Conservation (phyloP, 2,113 vertebrate species). For the Equus przewalskii region DNA sequence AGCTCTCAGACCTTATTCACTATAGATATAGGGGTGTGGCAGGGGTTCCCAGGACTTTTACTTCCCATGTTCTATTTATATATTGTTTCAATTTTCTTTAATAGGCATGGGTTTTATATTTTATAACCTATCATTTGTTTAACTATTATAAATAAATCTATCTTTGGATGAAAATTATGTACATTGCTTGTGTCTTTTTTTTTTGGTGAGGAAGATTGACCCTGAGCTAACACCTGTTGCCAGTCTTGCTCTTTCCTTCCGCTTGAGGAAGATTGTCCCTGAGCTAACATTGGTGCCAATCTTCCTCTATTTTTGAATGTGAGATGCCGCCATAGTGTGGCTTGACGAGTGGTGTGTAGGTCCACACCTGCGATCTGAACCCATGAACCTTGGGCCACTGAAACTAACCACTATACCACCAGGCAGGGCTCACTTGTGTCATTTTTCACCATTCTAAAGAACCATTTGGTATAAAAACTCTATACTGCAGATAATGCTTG, state of each 20-base stretch:
- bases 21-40: background rate
- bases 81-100: background rate
- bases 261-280: too few species aligned
- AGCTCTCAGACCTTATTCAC: background rate
- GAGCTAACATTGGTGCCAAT: too few species aligned
- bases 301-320: too few species aligned
- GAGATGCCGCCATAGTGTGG: too few species aligned
- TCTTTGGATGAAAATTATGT: background rate
- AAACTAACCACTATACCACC: too few species aligned
- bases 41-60: background rate
- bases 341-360: too few species aligned
- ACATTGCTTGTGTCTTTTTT: background rate
- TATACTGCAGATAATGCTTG: background rate
- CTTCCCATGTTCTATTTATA: background rate
- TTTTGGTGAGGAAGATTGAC: too few species aligned
- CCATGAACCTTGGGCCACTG: too few species aligned
- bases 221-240: too few species aligned
- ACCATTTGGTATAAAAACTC: background rate
- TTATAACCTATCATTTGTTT: background rate
- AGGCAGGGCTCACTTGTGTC: background rate
- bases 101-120: background rate
- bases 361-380: too few species aligned
- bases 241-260: too few species aligned
- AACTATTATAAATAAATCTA: background rate
- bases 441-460: background rate